Percentiles rank a stretch among this genome's conserved stretches.
These are phyloP conservation scores for Pristionchus exspectatus DNA, from an alignment of 2,888 invertebrate species.

Conservation along the genomic window DNA sequence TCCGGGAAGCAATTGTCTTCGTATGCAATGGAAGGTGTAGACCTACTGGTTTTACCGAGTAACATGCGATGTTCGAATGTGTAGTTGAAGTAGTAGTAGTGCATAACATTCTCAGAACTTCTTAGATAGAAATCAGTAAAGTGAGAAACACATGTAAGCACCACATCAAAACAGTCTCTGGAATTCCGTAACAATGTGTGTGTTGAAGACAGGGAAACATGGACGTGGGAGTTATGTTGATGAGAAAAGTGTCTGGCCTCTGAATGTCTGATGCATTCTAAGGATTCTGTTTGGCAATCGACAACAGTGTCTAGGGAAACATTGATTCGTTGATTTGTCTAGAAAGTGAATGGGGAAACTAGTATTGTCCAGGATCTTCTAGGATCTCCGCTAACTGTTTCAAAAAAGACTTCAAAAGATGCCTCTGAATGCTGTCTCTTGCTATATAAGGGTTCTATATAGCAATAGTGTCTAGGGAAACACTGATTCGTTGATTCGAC, in stretches of 20 bases:
- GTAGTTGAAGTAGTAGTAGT: not conserved
- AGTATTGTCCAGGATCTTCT: not conserved
- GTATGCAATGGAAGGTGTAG: not conserved
- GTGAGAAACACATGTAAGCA: not conserved
- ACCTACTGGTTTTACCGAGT: not conserved
- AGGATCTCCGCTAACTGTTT: not conserved
- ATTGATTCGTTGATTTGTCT: not conserved
- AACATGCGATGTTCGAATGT: not conserved
- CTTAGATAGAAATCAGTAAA: not conserved
- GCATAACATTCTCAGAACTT: not conserved
- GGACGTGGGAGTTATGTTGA: not conserved
- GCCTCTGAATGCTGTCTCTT: not conserved
- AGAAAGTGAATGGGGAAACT: not conserved
- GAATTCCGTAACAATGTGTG: too few relatives aligned
- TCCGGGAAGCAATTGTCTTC: slow-evolving; percentile 18
- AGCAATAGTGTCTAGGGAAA: not conserved
- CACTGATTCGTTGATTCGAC: not conserved
- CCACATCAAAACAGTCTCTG: not conserved
- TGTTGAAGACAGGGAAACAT: not conserved
- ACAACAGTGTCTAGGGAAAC: not conserved
- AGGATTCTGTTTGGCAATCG: not conserved
- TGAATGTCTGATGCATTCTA: not conserved
- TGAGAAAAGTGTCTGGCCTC: not conserved
- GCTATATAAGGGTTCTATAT: not conserved
- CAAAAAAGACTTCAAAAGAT: too few relatives aligned